These are phyloP conservation scores for Paguma larvata DNA, from an alignment of 2,797 vertebrate species.

Conservation along the genomic window DNA sequence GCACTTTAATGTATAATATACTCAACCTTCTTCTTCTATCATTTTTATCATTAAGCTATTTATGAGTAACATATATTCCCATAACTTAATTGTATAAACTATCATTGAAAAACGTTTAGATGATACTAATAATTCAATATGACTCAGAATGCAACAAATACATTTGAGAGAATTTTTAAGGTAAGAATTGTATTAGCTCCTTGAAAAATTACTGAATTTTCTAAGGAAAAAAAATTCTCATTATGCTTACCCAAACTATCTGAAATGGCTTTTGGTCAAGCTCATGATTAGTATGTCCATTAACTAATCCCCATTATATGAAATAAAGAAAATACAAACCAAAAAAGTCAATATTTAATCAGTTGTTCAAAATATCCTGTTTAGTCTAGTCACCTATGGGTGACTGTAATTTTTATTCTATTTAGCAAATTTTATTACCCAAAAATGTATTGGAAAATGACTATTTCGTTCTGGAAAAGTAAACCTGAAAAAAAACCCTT, in stretches of 20 bases:
- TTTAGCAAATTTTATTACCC: neutral
- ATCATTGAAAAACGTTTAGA: neutral
- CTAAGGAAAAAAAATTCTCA: neutral
- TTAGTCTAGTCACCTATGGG: neutral
- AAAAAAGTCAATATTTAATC: neutral
- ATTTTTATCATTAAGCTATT: conserved; percentile 43
- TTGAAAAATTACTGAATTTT: neutral
- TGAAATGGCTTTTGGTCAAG: neutral
- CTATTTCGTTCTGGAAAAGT: neutral
- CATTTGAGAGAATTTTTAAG: neutral
- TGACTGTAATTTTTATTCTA: neutral
- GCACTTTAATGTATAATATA: neutral
- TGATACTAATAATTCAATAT: neutral
- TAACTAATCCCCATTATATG: neutral
- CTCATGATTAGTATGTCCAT: neutral
- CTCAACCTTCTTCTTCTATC: neutral
- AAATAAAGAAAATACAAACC: neutral
- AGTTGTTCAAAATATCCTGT: neutral
- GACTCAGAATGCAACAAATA: neutral
- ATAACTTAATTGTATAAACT: neutral
- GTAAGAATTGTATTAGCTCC: neutral
- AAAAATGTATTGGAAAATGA: neutral
- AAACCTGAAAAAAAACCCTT: neutral
- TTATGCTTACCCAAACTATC: neutral
- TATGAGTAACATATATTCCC: neutral